Percentiles rank a stretch among this genome's conserved stretches.
phyloP scores from a whole-genome alignment of 2,888 invertebrate species.

The Drymonia ruficornis region DNA sequence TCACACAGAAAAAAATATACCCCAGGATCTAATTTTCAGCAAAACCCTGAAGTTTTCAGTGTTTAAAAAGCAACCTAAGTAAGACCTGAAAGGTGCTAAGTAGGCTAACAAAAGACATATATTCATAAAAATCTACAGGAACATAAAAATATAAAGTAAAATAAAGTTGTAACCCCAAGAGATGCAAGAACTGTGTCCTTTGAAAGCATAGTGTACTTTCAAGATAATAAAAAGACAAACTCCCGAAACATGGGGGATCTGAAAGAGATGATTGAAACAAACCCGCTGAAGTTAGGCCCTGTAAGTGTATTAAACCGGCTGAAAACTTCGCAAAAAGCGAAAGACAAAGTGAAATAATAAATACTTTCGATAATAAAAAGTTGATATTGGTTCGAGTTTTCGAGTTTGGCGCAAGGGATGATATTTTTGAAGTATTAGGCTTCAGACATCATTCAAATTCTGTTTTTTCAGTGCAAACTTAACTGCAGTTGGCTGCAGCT shows the following conservation, averaged over 20 bases:
- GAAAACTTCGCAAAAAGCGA: slow-evolving; percentile 69
- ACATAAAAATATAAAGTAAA: background rate
- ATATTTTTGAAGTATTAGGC: background rate
- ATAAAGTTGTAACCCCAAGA: slow-evolving; percentile 21
- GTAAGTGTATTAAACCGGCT: slow-evolving; percentile 81
- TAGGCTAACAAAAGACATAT: slow-evolving; percentile 2
- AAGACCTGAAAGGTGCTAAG: background rate
- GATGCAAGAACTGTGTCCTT: slow-evolving; percentile 40
- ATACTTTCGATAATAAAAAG: slow-evolving; percentile 83
- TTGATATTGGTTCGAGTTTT: slow-evolving; percentile 60
- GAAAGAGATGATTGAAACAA: slow-evolving; percentile 78
- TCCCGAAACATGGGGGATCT: slow-evolving; percentile 57
- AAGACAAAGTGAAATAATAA: slow-evolving; percentile 80
- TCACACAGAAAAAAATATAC: no score
- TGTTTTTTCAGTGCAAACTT: no score
- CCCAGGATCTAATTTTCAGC: no score
- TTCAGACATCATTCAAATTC: no score
- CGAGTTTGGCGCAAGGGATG: slow-evolving; percentile 33
- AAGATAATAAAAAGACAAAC: slow-evolving; percentile 54
- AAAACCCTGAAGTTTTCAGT: no score
- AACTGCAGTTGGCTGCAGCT: no score
- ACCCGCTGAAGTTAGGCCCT: slow-evolving; percentile 61
- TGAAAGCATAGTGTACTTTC: slow-evolving; percentile 54
- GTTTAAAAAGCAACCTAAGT: no score
- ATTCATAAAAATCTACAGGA: background rate